These are phyloP conservation scores for Acronicta alni DNA, from an alignment of 2,888 invertebrate species.

Conservation along the genomic window DNA sequence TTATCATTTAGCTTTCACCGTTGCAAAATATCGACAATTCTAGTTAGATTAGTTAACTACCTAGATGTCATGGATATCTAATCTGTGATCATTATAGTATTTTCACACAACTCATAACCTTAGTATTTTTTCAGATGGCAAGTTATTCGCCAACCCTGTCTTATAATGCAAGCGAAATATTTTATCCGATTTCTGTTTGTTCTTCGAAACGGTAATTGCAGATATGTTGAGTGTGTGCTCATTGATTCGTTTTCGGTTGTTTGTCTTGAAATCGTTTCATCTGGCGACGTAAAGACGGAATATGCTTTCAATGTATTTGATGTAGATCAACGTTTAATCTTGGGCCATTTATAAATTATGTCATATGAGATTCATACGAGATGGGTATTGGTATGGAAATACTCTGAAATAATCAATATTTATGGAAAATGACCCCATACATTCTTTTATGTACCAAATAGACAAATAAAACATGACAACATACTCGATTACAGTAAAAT, in stretches of 20 bases:
- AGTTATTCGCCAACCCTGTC: not conserved
- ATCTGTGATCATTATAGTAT: no score
- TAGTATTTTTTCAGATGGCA: not conserved
- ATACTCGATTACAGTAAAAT: no score
- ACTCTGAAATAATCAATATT: not conserved
- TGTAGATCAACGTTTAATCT: not conserved
- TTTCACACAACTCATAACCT: no score
- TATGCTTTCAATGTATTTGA: not conserved
- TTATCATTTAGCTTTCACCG: no score
- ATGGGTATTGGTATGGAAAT: not conserved
- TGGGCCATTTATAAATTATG: not conserved
- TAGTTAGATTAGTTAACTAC: no score
- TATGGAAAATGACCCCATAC: not conserved
- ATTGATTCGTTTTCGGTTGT: conserved; percentile 35
- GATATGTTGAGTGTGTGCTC: conserved; percentile 3
- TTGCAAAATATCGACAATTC: no score
- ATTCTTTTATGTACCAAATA: no score
- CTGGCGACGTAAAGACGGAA: not conserved
- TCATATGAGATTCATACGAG: not conserved
- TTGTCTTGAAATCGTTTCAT: conserved; percentile 34
- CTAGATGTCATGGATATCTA: no score
- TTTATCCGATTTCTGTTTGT: conserved; percentile 44
- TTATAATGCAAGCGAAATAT: conserved; percentile 19
- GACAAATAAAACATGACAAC: no score
- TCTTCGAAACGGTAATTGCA: conserved; percentile 38